Evolutionary conservation across 2,113 vertebrate genomes (phyloP).

Genomic region (Excalfactoria chinensis): DNA sequence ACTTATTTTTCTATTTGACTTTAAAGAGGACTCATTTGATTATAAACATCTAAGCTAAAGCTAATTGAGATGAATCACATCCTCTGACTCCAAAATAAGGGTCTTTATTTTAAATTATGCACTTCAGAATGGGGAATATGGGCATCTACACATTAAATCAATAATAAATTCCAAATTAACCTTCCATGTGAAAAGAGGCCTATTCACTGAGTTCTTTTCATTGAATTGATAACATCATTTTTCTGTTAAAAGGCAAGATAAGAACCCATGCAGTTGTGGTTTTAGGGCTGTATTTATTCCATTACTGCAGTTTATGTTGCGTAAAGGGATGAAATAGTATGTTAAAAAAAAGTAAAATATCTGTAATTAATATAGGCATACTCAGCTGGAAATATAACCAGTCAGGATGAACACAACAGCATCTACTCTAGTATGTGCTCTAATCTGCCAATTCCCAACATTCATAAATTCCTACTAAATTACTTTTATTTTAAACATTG

Average conservation of each 20-base stretch:
- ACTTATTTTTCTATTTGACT: conserved; percentile 38
- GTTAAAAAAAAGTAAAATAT: conserved; percentile 47
- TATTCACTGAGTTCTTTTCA: conserved; percentile 55
- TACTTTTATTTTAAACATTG: conserved; percentile 30
- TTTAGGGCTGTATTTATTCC: conserved; percentile 56
- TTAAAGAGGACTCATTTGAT: conserved; percentile 40
- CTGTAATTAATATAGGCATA: conserved; percentile 54
- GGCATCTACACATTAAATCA: conserved; percentile 53
- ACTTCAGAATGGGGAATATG: conserved; percentile 51
- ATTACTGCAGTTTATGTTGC: conserved; percentile 53
- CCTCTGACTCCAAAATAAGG: conserved; percentile 56
- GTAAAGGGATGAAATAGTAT: background rate
- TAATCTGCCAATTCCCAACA: conserved; percentile 46
- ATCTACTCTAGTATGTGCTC: background rate
- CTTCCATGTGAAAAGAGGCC: background rate
- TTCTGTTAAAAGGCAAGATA: conserved; percentile 45
- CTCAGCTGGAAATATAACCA: conserved; percentile 35
- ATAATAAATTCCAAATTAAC: conserved; percentile 64
- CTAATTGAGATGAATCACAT: conserved; percentile 59
- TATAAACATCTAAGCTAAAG: conserved; percentile 63
- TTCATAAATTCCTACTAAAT: conserved; percentile 54
- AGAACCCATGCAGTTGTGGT: conserved; percentile 20
- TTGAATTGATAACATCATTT: conserved; percentile 27
- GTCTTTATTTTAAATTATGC: conserved; percentile 65
- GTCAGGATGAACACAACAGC: conserved; percentile 26